Conservation (phyloP, 2,113 vertebrate species). For the Pseudopipra pipra region DNA sequence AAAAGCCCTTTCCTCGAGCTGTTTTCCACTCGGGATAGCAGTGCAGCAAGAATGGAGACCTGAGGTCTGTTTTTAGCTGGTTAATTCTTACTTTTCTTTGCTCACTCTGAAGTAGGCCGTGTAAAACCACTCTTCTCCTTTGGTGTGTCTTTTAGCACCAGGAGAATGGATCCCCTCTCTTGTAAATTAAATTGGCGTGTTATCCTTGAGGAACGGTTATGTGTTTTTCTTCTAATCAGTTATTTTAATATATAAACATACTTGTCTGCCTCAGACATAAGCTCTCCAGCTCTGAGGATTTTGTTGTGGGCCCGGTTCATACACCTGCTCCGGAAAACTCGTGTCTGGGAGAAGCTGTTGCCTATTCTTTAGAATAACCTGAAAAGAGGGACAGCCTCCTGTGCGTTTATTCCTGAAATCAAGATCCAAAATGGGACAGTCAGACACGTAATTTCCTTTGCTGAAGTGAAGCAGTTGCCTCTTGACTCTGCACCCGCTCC, state of each 20-base stretch:
- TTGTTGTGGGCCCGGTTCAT: neutral
- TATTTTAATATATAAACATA: neutral
- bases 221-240: neutral
- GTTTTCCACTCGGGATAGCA: neutral
- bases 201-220: neutral
- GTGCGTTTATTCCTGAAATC: fast-evolving
- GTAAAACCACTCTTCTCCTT: neutral
- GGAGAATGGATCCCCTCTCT: neutral
- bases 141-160: neutral
- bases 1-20: fast-evolving
- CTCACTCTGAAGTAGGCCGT: neutral
- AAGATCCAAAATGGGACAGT: neutral
- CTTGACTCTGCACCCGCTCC: neutral
- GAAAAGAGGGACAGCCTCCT: neutral
- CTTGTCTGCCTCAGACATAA: neutral
- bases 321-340: neutral
- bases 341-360: neutral
- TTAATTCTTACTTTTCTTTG: neutral
- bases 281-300: neutral
- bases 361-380: neutral
- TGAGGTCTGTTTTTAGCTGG: neutral
- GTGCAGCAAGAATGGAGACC: neutral
- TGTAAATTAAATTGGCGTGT: neutral
- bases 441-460: neutral
- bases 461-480: fast-evolving